Evolutionary conservation across 2,797 vertebrate species (phyloP).

Genomic region (Macropodus opercularis): DNA sequence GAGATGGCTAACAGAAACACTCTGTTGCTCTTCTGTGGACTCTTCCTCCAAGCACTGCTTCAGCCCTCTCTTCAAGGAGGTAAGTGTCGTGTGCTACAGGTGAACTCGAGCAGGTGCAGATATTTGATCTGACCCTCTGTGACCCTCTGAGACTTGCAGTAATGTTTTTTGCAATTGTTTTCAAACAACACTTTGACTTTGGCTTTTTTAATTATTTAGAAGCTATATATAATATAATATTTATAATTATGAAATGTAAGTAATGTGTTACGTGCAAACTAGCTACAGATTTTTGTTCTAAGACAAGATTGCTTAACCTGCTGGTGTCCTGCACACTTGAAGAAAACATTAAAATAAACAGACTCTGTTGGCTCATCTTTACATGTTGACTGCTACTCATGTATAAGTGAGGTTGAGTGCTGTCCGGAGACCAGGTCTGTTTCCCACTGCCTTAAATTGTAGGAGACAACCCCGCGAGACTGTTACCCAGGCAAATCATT

Average conservation of each 20-base stretch:
- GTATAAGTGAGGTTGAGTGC: too few species aligned
- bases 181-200: too few species aligned
- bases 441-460: neutral
- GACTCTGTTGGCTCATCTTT: slow-evolving; percentile 20
- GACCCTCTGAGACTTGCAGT: neutral
- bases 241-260: neutral
- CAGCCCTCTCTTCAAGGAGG: slow-evolving; percentile 92
- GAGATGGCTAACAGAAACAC: slow-evolving; percentile 92
- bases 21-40: slow-evolving; percentile 85
- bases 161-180: too few species aligned
- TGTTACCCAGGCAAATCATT: too few species aligned
- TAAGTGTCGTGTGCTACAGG: slow-evolving; percentile 80
- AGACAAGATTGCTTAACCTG: too few species aligned
- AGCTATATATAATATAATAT: neutral
- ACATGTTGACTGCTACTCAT: neutral
- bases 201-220: too few species aligned
- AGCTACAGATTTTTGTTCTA: slow-evolving; percentile 4
- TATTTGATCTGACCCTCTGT: neutral
- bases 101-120: slow-evolving; percentile 69
- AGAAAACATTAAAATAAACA: slow-evolving; percentile 4
- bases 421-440: neutral
- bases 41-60: slow-evolving; percentile 84
- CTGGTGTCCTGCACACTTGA: neutral
- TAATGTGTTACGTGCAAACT: neutral
- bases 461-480: neutral